These are phyloP conservation scores for Mya arenaria DNA, from an alignment of 1,140 invertebrate species.

Conservation along the genomic window DNA sequence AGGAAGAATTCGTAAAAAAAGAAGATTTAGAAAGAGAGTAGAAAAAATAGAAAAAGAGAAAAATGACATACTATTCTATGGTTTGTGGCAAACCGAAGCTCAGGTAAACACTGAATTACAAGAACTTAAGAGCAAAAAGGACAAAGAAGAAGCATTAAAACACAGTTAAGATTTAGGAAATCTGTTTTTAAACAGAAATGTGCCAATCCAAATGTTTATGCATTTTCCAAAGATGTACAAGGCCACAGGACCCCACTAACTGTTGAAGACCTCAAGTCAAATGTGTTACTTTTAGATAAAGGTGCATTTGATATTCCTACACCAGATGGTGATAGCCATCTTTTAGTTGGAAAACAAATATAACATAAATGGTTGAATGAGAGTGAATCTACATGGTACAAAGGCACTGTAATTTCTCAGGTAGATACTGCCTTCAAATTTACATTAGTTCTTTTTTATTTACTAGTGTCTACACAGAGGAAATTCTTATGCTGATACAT, in stretches of 20 bases:
- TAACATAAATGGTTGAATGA: constrained; percentile 19
- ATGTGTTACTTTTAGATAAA: constrained; percentile 1
- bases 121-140: not conserved
- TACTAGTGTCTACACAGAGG: not conserved
- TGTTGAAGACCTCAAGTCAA: constrained; percentile 14
- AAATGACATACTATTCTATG: constrained; percentile 4
- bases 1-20: not conserved
- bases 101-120: not conserved
- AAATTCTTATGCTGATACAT: not conserved
- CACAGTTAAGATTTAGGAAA: constrained; percentile 33
- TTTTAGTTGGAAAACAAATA: constrained; percentile 28
- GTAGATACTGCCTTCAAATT: constrained; percentile 6
- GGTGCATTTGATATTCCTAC: not conserved
- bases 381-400: not conserved
- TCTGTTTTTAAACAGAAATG: constrained; percentile 33
- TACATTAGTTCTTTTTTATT: not conserved
- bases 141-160: constrained; percentile 29
- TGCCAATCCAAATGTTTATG: not conserved
- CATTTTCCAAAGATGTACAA: constrained; percentile 1
- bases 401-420: constrained; percentile 26
- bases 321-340: not conserved
- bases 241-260: not conserved
- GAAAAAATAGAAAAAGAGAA: constrained; percentile 15
- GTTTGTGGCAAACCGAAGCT: not conserved
- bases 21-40: constrained; percentile 5